Conservation (phyloP, 2,888 invertebrate species). For the Hirudinaria manillensis region DNA sequence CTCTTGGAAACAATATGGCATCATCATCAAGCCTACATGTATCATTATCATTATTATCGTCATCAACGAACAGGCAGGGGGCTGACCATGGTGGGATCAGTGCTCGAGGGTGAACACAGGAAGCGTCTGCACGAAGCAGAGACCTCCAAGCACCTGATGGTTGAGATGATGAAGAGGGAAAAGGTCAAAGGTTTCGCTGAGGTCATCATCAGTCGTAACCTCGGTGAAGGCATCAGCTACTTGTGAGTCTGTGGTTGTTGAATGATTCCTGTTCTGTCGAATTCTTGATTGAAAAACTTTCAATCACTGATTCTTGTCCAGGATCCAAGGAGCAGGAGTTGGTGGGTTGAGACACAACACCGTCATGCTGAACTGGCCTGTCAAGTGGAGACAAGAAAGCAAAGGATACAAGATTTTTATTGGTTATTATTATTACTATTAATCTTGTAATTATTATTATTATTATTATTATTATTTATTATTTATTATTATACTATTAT, state of each 20-base stretch:
- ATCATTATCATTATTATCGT: no score
- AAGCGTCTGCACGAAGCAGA: slow-evolving; percentile 74
- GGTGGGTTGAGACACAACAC: slow-evolving; percentile 98
- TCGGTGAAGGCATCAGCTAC: slow-evolving; percentile 61
- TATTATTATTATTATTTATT: no score
- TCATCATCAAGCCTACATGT: no score
- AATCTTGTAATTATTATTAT: no score
- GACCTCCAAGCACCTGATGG: slow-evolving; percentile 60
- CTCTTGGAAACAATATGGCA: no score
- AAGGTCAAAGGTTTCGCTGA: slow-evolving; percentile 94
- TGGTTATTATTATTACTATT: slow-evolving; percentile 41
- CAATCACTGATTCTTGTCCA: not conserved
- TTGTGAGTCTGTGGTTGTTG: slow-evolving; percentile 29
- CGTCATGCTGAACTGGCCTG: slow-evolving; percentile 95
- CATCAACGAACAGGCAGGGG: slow-evolving; percentile 97
- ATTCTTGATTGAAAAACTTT: not conserved
- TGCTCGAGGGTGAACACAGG: slow-evolving; percentile 67
- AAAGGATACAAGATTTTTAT: slow-evolving; percentile 51
- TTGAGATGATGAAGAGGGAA: slow-evolving; percentile 33
- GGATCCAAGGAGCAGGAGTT: slow-evolving; percentile 83
- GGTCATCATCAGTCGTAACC: slow-evolving; percentile 76
- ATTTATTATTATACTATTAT: no score
- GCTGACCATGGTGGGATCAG: slow-evolving; percentile 85
- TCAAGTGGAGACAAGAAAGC: slow-evolving; percentile 84
- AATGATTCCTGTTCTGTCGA: not conserved